Base-by-base conservation (phyloP, 2,888 invertebrate genomes). In the Sminthurides aquaticus region DNA sequence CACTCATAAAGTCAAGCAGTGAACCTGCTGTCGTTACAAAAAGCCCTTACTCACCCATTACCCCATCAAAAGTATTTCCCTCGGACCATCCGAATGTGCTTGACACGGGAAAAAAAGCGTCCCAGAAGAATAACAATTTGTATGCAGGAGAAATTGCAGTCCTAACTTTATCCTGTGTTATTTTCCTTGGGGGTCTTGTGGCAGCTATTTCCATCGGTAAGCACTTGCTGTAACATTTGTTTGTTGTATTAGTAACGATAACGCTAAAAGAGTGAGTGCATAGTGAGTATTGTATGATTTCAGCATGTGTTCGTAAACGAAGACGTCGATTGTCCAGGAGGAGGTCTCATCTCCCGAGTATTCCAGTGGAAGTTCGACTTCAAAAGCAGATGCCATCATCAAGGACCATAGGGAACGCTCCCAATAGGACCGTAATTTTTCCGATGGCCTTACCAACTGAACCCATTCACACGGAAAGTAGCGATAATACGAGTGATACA, bases 161-260 rank as follows among this genome's bases (percentile, higher is more conserved):
- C 0, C 86, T 92, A 18, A 86, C 89, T 0, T 81, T 92, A 3
- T 89, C 90, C 2, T 87, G 89, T 69, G 82, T 91, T 59, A 87
- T 92, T 61, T 89, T 91, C 77, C 79, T 90, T 54, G 91, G 90
- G 0, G 90, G 91, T 0, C 82, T 89, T 62, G 83, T 88, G 8
- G 87, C 90, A 0, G 89, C 91, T 18, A 81, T 90, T 11, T 89
- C 90, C 76, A 86, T 90, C 70, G 62, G 62, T 62, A 82, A 88
- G 60, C 89, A 89, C 76, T 82, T 88, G 65, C 83, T 86, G 62
- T 82, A 80, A 69, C 85, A 81, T 67, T 81, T 83, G 69, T 78
- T 66, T 43, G 52, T 82, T 85, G 86, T 86, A 77, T n/a, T n/a
- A n/a, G n/a, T n/a, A n/a, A n/a, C n/a, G n/a, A n/a, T n/a, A n/a